Base-by-base conservation (phyloP, 1,140 invertebrate species). In the Diorhabda carinulata region DNA sequence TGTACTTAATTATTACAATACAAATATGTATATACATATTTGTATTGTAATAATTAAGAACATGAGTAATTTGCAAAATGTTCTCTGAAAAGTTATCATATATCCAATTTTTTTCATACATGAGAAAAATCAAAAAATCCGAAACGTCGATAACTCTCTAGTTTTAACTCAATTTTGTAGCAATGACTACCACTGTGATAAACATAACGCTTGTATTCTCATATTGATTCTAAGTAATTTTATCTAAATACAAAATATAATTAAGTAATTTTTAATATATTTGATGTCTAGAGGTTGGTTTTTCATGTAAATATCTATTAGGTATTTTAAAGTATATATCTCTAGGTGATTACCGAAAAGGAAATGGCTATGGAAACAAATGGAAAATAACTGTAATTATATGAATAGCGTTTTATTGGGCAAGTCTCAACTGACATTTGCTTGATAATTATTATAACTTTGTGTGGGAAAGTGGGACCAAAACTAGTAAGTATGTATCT, bases 151-250 rank as follows among this genome's bases (percentile, higher is more conserved):
- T 52, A 52, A 52, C 6, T 52, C 47, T 2, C 47, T n/a, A 52
- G 63, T 64, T 68, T 68, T 70, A 70, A 61, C 70, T 44, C 42
- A 78, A 76, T 75, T 79, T 78, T 81, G 79, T 78, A 81, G 79
- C 79, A 81, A 81, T 81, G 79, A 81, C 78, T 81, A 81, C 79
- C 78, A 80, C 79, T 81, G 79, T 81, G 79, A 81, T 81, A 81
- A 52, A 78, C 68, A 80, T 80, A 80, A 81, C 79, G 79, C 79
- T 81, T 81, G 80, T 76, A 81, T 81, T 80, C 78, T 81, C 77
- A 72, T 78, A 78, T 80, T 78, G 74, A 77, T 72, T 70, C 67
- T 79, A 79, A 76, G 73, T 75, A 75, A 75, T 76, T 78, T 78
- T 77, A 77, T 78, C 74, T 76, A 64, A 64, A 64, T 66, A 66